A percentile compares a stretch with the other conserved stretches of the same genome.
Evolutionary conservation across 2,888 invertebrate genomes (phyloP).

Genomic region (Cephus pygmeus): DNA sequence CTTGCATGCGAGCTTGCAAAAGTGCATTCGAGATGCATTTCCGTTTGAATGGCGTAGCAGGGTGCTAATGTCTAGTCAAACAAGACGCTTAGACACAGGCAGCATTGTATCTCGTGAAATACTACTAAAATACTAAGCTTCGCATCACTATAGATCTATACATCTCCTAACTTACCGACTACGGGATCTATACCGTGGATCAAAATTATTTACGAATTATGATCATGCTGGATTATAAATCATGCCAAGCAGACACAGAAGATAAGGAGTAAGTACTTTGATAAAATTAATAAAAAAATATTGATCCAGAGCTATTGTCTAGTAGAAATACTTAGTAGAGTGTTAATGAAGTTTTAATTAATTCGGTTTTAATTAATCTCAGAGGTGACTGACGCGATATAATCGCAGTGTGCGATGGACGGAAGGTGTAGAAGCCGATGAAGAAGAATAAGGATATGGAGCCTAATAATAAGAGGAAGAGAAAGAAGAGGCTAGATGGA

Average conservation of each 20-base stretch:
- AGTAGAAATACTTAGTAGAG: not conserved
- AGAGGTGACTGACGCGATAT: not conserved
- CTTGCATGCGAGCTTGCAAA: not conserved
- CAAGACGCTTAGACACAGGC: slow-evolving; percentile 1
- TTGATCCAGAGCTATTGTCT: too few relatives aligned
- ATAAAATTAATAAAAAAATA: too few relatives aligned
- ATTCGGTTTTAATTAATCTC: not conserved
- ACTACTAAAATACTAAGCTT: not conserved
- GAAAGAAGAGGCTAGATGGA: slow-evolving; percentile 1
- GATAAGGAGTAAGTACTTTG: too few relatives aligned
- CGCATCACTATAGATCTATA: not conserved
- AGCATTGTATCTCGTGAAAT: not conserved
- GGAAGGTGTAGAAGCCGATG: not conserved
- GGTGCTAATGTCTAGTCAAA: slow-evolving; percentile 21
- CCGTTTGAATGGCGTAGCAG: slow-evolving; percentile 5
- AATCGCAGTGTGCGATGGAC: not conserved
- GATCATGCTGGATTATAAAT: not conserved
- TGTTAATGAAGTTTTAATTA: not conserved
- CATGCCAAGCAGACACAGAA: not conserved
- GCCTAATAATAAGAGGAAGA: slow-evolving; percentile 4
- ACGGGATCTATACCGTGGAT: not conserved
- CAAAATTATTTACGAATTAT: not conserved
- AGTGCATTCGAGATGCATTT: not conserved
- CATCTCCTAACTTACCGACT: not conserved
- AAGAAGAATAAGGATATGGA: not conserved